Evolutionary conservation across 64 coral and sea anemone species (phyloP).

Genomic region (Stichodactyla helianthus): DNA sequence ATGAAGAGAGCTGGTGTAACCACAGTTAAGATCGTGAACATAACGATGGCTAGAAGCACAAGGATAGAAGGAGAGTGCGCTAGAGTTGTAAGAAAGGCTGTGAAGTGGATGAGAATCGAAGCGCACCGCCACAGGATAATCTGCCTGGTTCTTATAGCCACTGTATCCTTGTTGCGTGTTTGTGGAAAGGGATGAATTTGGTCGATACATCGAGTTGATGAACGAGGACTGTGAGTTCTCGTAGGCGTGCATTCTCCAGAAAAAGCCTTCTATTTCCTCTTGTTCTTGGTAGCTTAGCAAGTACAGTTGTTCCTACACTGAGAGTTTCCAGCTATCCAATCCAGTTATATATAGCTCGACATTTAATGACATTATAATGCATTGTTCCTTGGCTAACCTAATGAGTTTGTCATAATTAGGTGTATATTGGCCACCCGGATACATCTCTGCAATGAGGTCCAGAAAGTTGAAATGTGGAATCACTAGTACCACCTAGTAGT

Average conservation of each 20-base stretch:
- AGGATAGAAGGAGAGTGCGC: conserved; percentile 80
- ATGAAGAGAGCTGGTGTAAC: conserved; percentile 73
- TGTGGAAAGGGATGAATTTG: conserved; percentile 50
- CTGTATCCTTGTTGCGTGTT: conserved; percentile 61
- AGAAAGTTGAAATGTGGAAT: not conserved
- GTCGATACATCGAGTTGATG: conserved; percentile 87
- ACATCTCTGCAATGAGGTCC: not conserved
- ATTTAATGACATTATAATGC: conserved; percentile 96
- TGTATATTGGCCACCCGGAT: conserved; percentile 64
- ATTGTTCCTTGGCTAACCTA: conserved; percentile 93
- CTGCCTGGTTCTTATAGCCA: conserved; percentile 68
- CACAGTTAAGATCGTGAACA: conserved; percentile 85
- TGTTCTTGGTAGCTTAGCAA: not conserved
- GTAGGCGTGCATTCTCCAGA: conserved; percentile 78
- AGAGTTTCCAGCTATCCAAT: conserved; percentile 40
- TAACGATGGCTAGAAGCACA: conserved; percentile 85
- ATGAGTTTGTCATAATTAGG: conserved; percentile 94
- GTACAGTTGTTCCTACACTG: conserved; percentile 3
- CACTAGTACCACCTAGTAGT: not conserved
- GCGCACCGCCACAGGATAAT: conserved; percentile 82
- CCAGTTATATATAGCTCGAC: conserved; percentile 83
- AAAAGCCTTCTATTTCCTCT: not conserved
- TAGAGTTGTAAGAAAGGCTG: conserved; percentile 66
- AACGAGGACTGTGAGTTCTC: conserved; percentile 68
- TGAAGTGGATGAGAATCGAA: conserved; percentile 87